Conservation (phyloP, 2,797 vertebrate genomes). For the Lepilemur ruficaudatus region DNA sequence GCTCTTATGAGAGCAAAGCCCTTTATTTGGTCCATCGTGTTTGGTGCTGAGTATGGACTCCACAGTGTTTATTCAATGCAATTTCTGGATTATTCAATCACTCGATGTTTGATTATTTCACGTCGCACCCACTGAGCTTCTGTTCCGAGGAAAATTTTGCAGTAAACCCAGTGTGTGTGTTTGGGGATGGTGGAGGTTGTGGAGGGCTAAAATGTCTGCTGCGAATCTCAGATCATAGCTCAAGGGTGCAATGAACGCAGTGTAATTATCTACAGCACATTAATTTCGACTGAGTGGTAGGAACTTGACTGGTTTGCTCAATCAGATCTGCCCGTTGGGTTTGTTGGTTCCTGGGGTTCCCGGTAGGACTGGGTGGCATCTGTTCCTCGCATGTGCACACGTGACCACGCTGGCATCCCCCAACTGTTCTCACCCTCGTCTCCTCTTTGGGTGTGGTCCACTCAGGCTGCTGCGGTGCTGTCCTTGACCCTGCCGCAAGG, state of each 20-base stretch:
- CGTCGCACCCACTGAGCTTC: too few relatives aligned
- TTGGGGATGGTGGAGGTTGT: too few relatives aligned
- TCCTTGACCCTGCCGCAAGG: not conserved
- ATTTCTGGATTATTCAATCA: not conserved
- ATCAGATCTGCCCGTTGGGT: not conserved
- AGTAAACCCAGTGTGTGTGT: accelerated
- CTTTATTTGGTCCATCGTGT: not conserved
- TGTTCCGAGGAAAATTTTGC: not conserved
- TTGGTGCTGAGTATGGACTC: not conserved
- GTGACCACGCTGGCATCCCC: not conserved
- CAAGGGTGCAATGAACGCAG: not conserved
- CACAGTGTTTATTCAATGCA: not conserved
- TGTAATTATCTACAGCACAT: too few relatives aligned
- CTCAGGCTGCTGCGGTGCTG: accelerated
- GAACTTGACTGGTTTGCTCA: not conserved
- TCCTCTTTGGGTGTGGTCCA: not conserved
- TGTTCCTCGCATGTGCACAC: not conserved
- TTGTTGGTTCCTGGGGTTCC: too few relatives aligned
- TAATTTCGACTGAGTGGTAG: accelerated
- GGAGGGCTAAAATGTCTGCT: too few relatives aligned
- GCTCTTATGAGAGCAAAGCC: not conserved
- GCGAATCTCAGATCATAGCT: too few relatives aligned
- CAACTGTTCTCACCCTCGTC: not conserved
- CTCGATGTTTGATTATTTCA: not conserved
- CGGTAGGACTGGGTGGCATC: not conserved